Base-by-base conservation (phyloP, 2,888 invertebrate genomes). In the Agrilus biguttatus region DNA sequence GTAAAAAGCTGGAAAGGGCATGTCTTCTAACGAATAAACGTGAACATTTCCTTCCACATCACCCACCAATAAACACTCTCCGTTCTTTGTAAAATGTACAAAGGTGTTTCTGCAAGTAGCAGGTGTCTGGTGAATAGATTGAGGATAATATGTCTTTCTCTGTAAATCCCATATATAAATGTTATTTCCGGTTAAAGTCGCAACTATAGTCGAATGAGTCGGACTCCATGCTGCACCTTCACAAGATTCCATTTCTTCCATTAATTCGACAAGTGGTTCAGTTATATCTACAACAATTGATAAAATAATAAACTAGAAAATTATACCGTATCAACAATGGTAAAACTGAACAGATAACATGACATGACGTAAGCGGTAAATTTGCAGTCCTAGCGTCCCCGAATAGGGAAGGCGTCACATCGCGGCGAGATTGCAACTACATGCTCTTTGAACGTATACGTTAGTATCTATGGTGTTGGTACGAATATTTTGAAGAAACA, bases 81-180 rank as follows among this genome's bases (percentile, higher is more conserved):
- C 86, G 33, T 77, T 77, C 1, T 66, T 58, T 0, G 79, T 77
- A 56, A 85, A 84, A 46, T 72, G 71, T 4, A 77, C 61, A n/a
- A 69, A 68, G 1, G 75, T 74, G 42, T 78, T 63, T 45, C 62
- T 57, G 1, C 56, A 63, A 12, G 67, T 61, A 0, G 57, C 59
- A 0, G 75, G 69, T 37, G 76, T 73, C 1, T 58, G 55, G 35
- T 74, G 75, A 38, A 75, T 68, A 0, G 77, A 76, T 47, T 75
- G 75, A 0, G 87, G 83, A 41, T 74, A 74, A 46, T 83, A 75
- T 1, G 74, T 77, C 57, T 82, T 85, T 17, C 83, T 67, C 5
- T 80, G 75, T 8, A 88, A 65, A 59, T 89, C 86, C 89, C 89
- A 89, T 19, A 88, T 68, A 40, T 80, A 78, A 13, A 89, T 70